These are phyloP conservation scores for Erynnis tages DNA, from an alignment of 2,888 invertebrate genomes.

Conservation along the genomic window DNA sequence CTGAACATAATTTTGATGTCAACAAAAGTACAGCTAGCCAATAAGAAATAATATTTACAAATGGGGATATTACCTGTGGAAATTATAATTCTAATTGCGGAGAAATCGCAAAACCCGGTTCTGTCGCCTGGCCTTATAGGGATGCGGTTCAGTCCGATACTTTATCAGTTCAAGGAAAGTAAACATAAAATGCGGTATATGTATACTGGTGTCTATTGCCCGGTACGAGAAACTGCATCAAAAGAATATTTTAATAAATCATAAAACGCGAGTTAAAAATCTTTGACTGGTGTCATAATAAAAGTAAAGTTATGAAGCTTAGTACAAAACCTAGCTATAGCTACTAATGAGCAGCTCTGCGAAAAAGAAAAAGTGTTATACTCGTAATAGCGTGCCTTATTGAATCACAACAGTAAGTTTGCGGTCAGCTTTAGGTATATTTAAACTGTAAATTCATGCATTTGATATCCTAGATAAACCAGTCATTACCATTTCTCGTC, in stretches of 20 bases:
- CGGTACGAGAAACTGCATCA: not conserved
- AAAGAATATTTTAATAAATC: too few relatives aligned
- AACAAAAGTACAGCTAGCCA: conserved; percentile 17
- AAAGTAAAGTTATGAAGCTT: too few relatives aligned
- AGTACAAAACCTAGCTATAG: too few relatives aligned
- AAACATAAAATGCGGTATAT: conserved; percentile 18
- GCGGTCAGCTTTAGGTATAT: too few relatives aligned
- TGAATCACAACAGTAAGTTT: too few relatives aligned
- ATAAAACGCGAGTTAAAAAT: too few relatives aligned
- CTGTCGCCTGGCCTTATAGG: conserved; percentile 34
- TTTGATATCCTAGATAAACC: not conserved
- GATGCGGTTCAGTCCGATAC: conserved; percentile 20
- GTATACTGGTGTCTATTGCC: too few relatives aligned
- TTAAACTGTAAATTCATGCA: too few relatives aligned
- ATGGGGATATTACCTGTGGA: conserved; percentile 33
- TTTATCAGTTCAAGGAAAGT: conserved; percentile 19
- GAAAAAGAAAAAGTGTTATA: too few relatives aligned
- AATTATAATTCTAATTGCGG: conserved; percentile 51
- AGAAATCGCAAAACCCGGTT: conserved; percentile 40
- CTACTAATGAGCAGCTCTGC: too few relatives aligned
- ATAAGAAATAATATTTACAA: conserved; percentile 18
- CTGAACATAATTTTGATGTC: conserved; percentile 10
- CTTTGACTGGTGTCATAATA: too few relatives aligned
- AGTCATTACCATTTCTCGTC: conserved; percentile 5
- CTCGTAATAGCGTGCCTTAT: too few relatives aligned